Conservation (phyloP, 2,888 invertebrate species). For the Mythimna impura region DNA sequence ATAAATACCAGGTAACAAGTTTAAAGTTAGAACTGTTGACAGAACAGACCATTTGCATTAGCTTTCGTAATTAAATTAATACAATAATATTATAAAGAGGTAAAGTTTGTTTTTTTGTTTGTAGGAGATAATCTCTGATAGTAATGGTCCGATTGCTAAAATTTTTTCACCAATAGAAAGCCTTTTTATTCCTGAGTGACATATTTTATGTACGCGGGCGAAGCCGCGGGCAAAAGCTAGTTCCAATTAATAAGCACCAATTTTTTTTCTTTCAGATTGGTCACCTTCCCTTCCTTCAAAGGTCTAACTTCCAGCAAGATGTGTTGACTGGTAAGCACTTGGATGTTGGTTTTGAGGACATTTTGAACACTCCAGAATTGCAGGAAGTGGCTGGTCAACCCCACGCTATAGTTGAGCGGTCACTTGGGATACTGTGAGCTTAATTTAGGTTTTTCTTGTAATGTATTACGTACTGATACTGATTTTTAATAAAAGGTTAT, state of each 20-base stretch:
- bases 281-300: slow-evolving; percentile 93
- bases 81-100: no score
- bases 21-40: neutral
- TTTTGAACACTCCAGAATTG: slow-evolving; percentile 93
- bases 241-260: neutral
- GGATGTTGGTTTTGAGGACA: slow-evolving; percentile 94
- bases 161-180: no score
- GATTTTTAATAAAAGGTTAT: slow-evolving; percentile 51
- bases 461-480: slow-evolving; percentile 42
- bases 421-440: slow-evolving; percentile 91
- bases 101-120: no score
- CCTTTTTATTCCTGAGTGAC: no score
- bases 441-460: slow-evolving; percentile 61
- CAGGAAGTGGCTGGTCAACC: slow-evolving; percentile 94
- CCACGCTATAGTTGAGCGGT: slow-evolving; percentile 95
- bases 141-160: no score
- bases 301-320: slow-evolving; percentile 93
- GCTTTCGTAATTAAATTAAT: no score
- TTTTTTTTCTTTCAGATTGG: slow-evolving; percentile 78
- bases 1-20: neutral
- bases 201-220: no score
- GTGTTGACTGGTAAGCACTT: slow-evolving; percentile 93
- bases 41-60: neutral
- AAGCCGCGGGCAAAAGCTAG: neutral
- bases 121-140: no score